Percentiles rank a stretch among this genome's conserved stretches.
Evolutionary conservation across 2,888 invertebrate genomes (phyloP).

Genomic region (Sylvicola cinctus): DNA sequence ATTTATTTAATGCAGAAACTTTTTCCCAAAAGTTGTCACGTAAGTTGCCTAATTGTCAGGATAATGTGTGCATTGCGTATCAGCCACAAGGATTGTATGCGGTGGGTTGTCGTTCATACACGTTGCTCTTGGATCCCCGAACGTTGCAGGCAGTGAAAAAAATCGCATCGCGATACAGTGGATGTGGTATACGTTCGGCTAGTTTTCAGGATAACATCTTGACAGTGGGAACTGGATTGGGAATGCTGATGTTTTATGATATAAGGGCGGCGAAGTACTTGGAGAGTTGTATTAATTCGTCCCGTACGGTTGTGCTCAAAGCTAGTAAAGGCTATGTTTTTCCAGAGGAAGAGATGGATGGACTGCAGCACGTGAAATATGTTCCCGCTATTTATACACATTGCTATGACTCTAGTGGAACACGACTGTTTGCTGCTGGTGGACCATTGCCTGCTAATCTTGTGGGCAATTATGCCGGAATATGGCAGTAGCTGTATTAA

Average conservation of each 20-base stretch:
- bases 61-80: constrained; percentile 81
- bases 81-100: constrained; percentile 78
- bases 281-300: constrained; percentile 75
- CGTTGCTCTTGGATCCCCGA: constrained; percentile 71
- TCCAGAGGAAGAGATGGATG: constrained; percentile 69
- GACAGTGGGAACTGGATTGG: constrained; percentile 84
- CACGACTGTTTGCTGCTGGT: constrained; percentile 82
- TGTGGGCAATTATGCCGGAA: constrained; percentile 83
- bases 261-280: constrained; percentile 77
- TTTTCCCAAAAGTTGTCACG: constrained; percentile 61
- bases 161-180: constrained; percentile 69
- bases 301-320: constrained; percentile 68
- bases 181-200: constrained; percentile 80
- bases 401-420: constrained; percentile 83
- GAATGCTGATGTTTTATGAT: constrained; percentile 86
- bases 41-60: constrained; percentile 73
- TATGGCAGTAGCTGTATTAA: constrained; percentile 87
- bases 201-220: constrained; percentile 77
- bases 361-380: constrained; percentile 68
- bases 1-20: constrained; percentile 78
- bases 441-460: constrained; percentile 82
- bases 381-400: constrained; percentile 91
- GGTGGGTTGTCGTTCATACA: constrained; percentile 85
- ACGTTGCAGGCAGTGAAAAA: constrained; percentile 64
- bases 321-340: constrained; percentile 79